Conservation (phyloP, 2,797 vertebrate species). For the Melanotaenia maccullochi region DNA sequence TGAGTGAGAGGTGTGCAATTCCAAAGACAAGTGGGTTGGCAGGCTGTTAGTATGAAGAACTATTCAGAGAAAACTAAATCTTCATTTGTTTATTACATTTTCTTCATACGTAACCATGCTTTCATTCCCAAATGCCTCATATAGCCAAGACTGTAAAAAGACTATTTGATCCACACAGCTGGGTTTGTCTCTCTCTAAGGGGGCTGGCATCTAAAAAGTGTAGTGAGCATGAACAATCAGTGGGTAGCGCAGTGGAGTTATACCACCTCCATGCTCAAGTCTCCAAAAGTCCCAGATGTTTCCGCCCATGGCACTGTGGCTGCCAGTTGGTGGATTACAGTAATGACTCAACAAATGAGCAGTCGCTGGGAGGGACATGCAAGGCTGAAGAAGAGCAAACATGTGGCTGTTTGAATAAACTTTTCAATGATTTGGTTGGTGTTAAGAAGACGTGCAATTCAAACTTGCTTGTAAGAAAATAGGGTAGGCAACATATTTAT, state of each 20-base stretch:
- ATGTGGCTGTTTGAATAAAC: conserved; percentile 3
- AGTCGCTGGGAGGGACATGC: background rate
- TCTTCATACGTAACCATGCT: background rate
- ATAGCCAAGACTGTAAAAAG: background rate
- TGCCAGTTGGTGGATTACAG: conserved; percentile 17
- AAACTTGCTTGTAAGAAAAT: background rate
- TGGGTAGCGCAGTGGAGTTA: conserved; percentile 50
- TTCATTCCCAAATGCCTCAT: background rate
- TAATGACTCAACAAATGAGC: conserved; percentile 16
- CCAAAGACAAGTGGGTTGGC: conserved; percentile 7
- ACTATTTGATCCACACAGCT: background rate
- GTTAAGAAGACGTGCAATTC: conserved; percentile 9
- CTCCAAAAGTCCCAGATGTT: conserved; percentile 16
- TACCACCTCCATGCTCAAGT: background rate
- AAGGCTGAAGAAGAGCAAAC: conserved; percentile 9
- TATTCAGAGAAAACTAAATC: background rate
- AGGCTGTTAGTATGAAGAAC: background rate
- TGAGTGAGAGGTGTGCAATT: background rate
- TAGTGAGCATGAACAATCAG: conserved; percentile 43
- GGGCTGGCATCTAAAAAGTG: conserved; percentile 17
- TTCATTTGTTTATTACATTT: background rate
- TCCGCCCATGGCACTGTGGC: conserved; percentile 1
- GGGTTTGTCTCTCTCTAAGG: background rate
- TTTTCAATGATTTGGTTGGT: conserved; percentile 10
- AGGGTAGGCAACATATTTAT: conserved; percentile 1